phyloP scores from a whole-genome alignment of 2,797 vertebrate species.

The Acanthurus lineatus region DNA sequence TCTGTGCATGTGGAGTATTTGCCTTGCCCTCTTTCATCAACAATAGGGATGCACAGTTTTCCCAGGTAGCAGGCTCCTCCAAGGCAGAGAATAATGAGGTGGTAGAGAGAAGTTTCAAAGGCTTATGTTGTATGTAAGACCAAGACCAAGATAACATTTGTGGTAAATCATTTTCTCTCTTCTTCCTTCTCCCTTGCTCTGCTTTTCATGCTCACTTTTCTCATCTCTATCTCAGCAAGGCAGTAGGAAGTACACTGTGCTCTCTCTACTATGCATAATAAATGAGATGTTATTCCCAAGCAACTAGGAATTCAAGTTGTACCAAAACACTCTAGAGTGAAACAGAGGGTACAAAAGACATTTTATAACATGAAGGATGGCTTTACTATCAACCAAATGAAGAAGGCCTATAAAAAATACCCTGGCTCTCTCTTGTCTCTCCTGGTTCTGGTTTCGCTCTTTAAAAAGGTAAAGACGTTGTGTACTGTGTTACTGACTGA shows the following conservation, averaged over 20 bases:
- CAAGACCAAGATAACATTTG: constrained; percentile 6
- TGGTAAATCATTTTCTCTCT: constrained; percentile 19
- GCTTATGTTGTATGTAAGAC: constrained; percentile 11
- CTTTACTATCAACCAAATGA: constrained; percentile 38
- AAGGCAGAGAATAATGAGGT: neutral
- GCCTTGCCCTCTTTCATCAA: neutral
- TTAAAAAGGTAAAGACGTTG: neutral
- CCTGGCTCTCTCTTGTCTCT: constrained; percentile 19
- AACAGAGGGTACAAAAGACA: constrained; percentile 25
- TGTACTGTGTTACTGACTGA: neutral
- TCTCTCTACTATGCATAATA: constrained; percentile 68
- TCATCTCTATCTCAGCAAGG: constrained; percentile 22
- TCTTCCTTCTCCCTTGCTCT: constrained; percentile 11
- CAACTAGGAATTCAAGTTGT: constrained; percentile 55
- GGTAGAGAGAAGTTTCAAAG: neutral
- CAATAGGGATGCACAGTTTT: neutral
- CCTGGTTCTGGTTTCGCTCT: constrained; percentile 1
- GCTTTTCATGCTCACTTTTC: constrained; percentile 11
- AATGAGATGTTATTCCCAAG: constrained; percentile 58
- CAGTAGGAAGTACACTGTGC: constrained; percentile 25
- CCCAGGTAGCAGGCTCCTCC: neutral
- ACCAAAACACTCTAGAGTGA: constrained; percentile 51
- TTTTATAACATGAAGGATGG: constrained; percentile 41
- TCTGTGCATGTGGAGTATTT: neutral
- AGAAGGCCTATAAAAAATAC: neutral